These are phyloP conservation scores for Gobius niger DNA, from an alignment of 2,113 vertebrate genomes.

Conservation along the genomic window DNA sequence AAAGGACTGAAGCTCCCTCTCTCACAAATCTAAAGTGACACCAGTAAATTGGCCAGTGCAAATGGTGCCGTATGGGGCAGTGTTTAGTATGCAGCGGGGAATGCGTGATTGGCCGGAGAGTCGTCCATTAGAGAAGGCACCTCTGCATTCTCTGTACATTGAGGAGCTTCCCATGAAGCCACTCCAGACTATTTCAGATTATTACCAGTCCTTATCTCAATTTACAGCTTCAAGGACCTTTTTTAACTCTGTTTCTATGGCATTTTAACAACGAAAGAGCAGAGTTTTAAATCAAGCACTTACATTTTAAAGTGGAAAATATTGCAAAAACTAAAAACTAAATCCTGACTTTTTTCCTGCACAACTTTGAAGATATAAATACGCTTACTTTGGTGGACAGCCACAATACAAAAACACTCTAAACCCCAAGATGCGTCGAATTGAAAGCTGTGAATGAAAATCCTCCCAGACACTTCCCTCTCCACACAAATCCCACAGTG, in stretches of 20 bases:
- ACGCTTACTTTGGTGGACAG: not conserved
- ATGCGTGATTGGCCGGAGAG: slow-evolving; percentile 34
- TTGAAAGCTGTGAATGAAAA: not conserved
- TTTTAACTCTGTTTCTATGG: too few relatives aligned
- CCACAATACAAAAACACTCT: not conserved
- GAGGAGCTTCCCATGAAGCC: slow-evolving; percentile 26
- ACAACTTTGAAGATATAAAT: too few relatives aligned
- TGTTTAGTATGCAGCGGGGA: slow-evolving; percentile 69
- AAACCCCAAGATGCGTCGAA: not conserved
- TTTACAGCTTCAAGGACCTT: too few relatives aligned
- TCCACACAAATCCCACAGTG: not conserved
- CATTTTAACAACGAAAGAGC: too few relatives aligned
- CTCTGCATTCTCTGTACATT: slow-evolving; percentile 13
- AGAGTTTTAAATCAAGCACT: too few relatives aligned
- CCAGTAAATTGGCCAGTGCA: slow-evolving; percentile 69
- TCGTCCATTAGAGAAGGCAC: slow-evolving; percentile 29
- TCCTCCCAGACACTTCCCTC: not conserved
- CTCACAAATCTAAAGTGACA: slow-evolving; percentile 74
- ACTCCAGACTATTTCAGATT: not conserved
- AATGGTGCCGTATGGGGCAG: slow-evolving; percentile 66
- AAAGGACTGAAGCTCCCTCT: slow-evolving; percentile 43
- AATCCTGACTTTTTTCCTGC: too few relatives aligned
- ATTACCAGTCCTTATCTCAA: too few relatives aligned
- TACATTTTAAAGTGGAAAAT: too few relatives aligned
- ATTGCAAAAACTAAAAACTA: too few relatives aligned